Percentiles rank a stretch among this genome's conserved stretches.
phyloP scores from a whole-genome alignment of 2,888 invertebrate species.

The Dinocampus coccinellae region DNA sequence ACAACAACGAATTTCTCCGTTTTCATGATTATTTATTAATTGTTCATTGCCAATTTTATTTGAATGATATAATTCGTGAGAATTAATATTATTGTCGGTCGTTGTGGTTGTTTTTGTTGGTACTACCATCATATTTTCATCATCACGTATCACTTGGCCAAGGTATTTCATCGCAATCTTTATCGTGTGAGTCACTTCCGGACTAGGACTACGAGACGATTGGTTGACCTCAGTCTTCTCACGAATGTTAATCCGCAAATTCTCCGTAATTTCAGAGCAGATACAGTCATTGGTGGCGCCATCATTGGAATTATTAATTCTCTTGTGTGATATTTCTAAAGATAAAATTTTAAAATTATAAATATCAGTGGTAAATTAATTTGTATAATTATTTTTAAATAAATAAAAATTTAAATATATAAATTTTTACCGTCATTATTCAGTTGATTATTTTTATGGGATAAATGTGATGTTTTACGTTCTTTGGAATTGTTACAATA shows the following conservation, averaged over 20 bases:
- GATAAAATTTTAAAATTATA: neutral
- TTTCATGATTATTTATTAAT: slow-evolving; percentile 27
- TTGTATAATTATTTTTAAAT: slow-evolving; percentile 10
- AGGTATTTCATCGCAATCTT: slow-evolving; percentile 64
- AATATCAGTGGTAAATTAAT: too few species aligned
- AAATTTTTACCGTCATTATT: slow-evolving; percentile 54
- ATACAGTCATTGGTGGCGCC: slow-evolving; percentile 52
- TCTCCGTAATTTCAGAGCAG: slow-evolving; percentile 59
- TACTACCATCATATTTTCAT: slow-evolving; percentile 34
- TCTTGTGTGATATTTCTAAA: slow-evolving; percentile 22
- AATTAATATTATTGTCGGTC: slow-evolving; percentile 28
- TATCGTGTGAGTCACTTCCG: slow-evolving; percentile 64
- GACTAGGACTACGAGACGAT: slow-evolving; percentile 54
- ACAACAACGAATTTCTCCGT: slow-evolving; percentile 48
- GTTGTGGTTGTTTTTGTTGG: slow-evolving; percentile 33
- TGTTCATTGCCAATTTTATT: slow-evolving; percentile 16
- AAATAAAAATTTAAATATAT: too few species aligned
- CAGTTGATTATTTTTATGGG: slow-evolving; percentile 56
- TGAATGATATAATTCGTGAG: slow-evolving; percentile 3
- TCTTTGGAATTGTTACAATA: slow-evolving; percentile 44
- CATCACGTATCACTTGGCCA: slow-evolving; percentile 43
- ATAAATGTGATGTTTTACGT: slow-evolving; percentile 50
- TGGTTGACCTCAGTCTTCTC: slow-evolving; percentile 52
- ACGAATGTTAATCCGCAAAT: slow-evolving; percentile 56
- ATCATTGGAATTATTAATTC: slow-evolving; percentile 20